Base-by-base conservation (phyloP, 2,113 vertebrate genomes). In the Nibea albiflora region DNA sequence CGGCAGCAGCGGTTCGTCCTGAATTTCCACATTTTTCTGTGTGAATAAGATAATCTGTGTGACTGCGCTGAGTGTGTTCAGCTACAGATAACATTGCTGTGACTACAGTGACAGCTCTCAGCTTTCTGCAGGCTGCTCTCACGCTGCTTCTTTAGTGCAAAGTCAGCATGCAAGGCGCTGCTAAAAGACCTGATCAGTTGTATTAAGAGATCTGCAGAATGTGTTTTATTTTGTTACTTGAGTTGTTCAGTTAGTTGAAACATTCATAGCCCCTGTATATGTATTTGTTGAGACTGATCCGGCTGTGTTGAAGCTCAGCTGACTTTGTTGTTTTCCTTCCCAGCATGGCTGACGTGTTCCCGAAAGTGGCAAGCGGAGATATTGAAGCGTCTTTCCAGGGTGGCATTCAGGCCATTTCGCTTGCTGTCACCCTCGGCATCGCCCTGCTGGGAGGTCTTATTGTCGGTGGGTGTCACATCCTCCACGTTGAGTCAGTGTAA, bases 281-380 rank as follows among this genome's bases (percentile, higher is more conserved):
- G 16, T 7, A 14, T 56, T 19, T 56, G 42, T 44, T 19, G 16
- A 49, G 15, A 49, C 15, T 49, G 35, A 63, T 44, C 28, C 60
- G 35, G 15, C 50, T 11, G 24, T 11, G 19, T 39, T 44, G 20
- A 15, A 22, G n/a, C 28, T 44, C 44, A 44, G 44, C 44, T 44
- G 11, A 44, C 35, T 9, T 35, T n/a, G 10, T 7, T 39, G 16
- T 61, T 57, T 68, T n/a, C 7, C 8, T 11, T 8, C 4, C 73
- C 90, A 98, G 98, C n/a, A 19, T 98, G 87, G 1, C 35, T 1
- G 87, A 92, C 0, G 93, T 98, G 11, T 98, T 98, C 71, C 96
- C 96, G 0, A 57, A 92, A 0, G 62, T 97, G 12, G 90, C 88
- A 0, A 0, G 1, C 0, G 86, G 84, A 0, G 2, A 46, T 0